Base-by-base conservation (phyloP, 1,140 invertebrate species). In the Drosophila neocordata region DNA sequence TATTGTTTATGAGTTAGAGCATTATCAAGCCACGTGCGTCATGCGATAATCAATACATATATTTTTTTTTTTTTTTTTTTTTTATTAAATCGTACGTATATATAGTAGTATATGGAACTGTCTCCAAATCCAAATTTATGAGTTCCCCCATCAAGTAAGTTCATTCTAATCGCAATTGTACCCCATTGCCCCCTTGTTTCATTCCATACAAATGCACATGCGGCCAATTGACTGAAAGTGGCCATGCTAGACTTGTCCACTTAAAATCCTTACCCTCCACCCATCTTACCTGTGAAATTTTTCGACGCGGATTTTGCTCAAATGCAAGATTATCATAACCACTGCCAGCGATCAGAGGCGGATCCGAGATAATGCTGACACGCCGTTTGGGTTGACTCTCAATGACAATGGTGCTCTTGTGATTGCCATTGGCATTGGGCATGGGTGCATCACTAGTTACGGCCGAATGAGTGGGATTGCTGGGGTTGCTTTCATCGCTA, bases 221-320 rank as follows among this genome's bases (percentile, higher is more conserved):
- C 31, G 4, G 51, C 15, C 22, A 38, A 58, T 67, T 60, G 27
- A 48, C 41, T 48, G 41, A 48, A 48, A 48, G 41, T 48, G 41
- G 41, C 1, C n/a, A 48, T 12, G 13, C 41, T 15, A 20, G 41
- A 20, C 41, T 48, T 20, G 41, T 48, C 41, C 41, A 48, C 41
- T 48, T 48, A 48, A 48, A 48, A 48, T 48, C 41, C 41, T 48
- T 20, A 15, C n/a, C 18, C 15, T 20, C 8, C 41, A 48, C 1
- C 41, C 41, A 48, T 48, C 72, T 90, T 57, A 92, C 91, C 83
- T 92, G 91, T 67, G 91, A 92, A 62, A 91, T 91, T 90, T 92
- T 92, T 38, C 91, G 77, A 60, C 78, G 75, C 48, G 91, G 91
- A 73, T 91, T 85, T 71, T 89, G 89, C 65, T 92, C 91, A 41